Evolutionary conservation across 2,113 vertebrate species (phyloP), one percentile per base, ranked within the genome.

Genomic region (Nothobranchius furzeri): DNA sequence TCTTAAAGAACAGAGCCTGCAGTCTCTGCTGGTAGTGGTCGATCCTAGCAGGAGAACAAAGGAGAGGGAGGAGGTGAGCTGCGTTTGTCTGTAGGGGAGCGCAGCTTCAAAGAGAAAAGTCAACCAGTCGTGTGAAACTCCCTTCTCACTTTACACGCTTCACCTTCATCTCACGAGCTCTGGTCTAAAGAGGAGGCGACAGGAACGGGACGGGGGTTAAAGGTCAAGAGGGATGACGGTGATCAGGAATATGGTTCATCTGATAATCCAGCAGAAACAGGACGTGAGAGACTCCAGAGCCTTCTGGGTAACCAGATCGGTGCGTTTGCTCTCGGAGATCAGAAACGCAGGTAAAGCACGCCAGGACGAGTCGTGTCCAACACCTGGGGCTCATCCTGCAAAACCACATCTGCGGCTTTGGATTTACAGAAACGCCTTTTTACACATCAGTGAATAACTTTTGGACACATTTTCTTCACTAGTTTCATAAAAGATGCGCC

Each of bases 11-110:
- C 20, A 98, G 90, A 24, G 96, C 95, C 84, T 98, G 96, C 10
- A 98, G 92, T n/a, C 95, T 87, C 63, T 98, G 96, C 76, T 98
- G 96, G 75, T 98, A 98, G 84, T 98, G 96, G 88, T 97, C 95
- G 9, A 98, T 98, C 90, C 96, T 98, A 13, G 24, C 55, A 47
- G 48, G 40, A 30, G 30, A 65, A 50, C 12, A 70, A 53, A 65
- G 40, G 62, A 4, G 9, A 12, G 20, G 40, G 15, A 47, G 17
- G 37, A 53, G 52, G 66, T n/a, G 43, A 74, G 75, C 75, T 76
- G 55, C 35, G 58, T 60, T 64, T 35, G 65, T 75, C 71, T 78
- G 42, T 13, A 58, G 37, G 58, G 53, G 40, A 64, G 70, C 37
- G 42, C 5, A 40, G 75, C 53, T 81, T 85, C 61, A 90, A 88